phyloP scores from a whole-genome alignment of 2,888 invertebrate genomes.

The Drosophila falleni region DNA sequence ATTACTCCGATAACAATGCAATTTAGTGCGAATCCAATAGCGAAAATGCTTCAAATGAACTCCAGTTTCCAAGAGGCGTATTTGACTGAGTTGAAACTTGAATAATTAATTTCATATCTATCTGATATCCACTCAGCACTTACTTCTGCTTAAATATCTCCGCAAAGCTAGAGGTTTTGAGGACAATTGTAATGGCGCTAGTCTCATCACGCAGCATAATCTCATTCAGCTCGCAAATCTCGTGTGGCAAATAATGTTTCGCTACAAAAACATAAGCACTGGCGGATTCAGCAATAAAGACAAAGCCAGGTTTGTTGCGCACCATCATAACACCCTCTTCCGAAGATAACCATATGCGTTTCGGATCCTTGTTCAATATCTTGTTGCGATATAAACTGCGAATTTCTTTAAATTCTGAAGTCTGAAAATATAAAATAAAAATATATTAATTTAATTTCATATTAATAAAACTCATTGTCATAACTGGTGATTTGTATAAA shows the following conservation, averaged over 20 bases:
- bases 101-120: not conserved
- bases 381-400: conserved; percentile 71
- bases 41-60: conserved; percentile 69
- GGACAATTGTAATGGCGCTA: conserved; percentile 50
- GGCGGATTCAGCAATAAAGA: conserved; percentile 78
- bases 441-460: not conserved
- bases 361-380: conserved; percentile 52
- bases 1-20: conserved; percentile 77
- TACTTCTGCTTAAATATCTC: conserved; percentile 73
- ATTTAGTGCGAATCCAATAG: conserved; percentile 75
- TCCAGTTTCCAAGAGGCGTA: conserved; percentile 82
- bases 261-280: conserved; percentile 73
- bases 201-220: conserved; percentile 74
- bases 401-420: conserved; percentile 61
- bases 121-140: not conserved
- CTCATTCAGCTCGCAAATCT: conserved; percentile 84
- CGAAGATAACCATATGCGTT: conserved; percentile 66
- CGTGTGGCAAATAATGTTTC: conserved; percentile 76
- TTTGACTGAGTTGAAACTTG: conserved; percentile 48
- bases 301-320: conserved; percentile 76
- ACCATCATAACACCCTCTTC: conserved; percentile 75
- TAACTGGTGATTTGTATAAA: not conserved
- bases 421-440: conserved; percentile 22
- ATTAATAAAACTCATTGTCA: not conserved
- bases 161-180: conserved; percentile 77